phyloP scores from a whole-genome alignment of 2,797 vertebrate genomes.

The Sebastes taczanowskii region DNA sequence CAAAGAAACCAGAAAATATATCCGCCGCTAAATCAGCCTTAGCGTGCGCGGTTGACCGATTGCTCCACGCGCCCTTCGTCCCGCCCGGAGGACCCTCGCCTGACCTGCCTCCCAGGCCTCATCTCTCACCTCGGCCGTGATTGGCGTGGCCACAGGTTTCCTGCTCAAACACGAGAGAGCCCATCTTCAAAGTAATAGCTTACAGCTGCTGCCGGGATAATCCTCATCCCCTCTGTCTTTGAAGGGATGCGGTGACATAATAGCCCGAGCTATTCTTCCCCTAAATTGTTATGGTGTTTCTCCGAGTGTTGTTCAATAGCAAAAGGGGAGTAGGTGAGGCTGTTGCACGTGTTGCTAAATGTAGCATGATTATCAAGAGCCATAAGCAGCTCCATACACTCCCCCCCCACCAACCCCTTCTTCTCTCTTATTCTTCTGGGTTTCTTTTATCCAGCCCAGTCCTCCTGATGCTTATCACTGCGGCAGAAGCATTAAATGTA shows the following conservation, averaged over 20 bases:
- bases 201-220: constrained; percentile 92
- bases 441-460: constrained; percentile 82
- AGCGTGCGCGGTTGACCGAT: constrained; percentile 9
- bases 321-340: constrained; percentile 70
- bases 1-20: neutral
- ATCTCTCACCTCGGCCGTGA: constrained; percentile 86
- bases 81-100: constrained; percentile 63
- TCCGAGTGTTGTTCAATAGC: constrained; percentile 71
- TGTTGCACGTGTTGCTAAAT: constrained; percentile 80
- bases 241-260: constrained; percentile 86
- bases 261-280: constrained; percentile 79
- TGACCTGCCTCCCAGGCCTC: constrained; percentile 80
- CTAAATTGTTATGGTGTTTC: constrained; percentile 88
- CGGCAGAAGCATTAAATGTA: constrained; percentile 85
- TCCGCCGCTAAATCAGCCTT: constrained; percentile 32
- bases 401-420: neutral
- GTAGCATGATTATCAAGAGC: constrained; percentile 79
- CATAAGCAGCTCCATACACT: constrained; percentile 61
- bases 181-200: constrained; percentile 94
- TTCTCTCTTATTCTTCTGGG: constrained; percentile 50
- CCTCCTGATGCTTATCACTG: constrained; percentile 83
- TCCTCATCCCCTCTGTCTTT: constrained; percentile 88
- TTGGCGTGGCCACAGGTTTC: constrained; percentile 83
- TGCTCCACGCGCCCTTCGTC: constrained; percentile 25
- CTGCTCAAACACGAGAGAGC: constrained; percentile 72